Evolutionary conservation across 2,797 vertebrate species (phyloP), one percentile per base, ranked within the genome.

Genomic region (Lemur catta): DNA sequence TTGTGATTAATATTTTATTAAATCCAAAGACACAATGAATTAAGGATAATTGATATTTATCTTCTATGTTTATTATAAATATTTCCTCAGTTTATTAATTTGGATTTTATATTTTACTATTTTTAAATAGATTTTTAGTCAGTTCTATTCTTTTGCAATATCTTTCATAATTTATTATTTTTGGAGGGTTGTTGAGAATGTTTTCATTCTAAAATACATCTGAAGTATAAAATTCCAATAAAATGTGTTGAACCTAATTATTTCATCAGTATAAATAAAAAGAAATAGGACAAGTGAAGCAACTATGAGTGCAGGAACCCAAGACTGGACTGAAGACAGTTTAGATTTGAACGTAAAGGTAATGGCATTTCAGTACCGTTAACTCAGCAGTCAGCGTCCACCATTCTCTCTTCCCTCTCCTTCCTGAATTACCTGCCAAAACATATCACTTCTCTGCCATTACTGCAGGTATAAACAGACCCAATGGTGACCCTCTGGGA

Each of bases 171-270:
- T 38, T 38, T 59, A 33, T 75, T 48, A 80, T 55, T 84, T 76
- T 15, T 4, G 4, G 41, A 52, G 30, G 13, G 4, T 4, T 1
- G 13, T 38, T 55, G 18, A 81, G 74, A 22, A 33, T 61, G 28
- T 22, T 91, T 97, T 96, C 30, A 95, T 91, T 84, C 95, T 94
- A 94, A 97, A 97, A 86, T 84, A 84, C 96, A 94, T 84, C 88
- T 93, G 79, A 95, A 95, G 67, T 12, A 90, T 81, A 89, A 91
- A 96, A 97, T 82, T 82, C 69, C 92, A 28, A 33, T 10, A 38
- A 43, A 86, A 95, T 8, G 30, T 17, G 46, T 4, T 26, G 71
- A 93, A 84, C 18, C 57, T 33, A 63, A 84, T 55, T 46, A 87
- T 86, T 38, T 22, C 33, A 50, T 20, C 24, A 14, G 78, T 57